Conservation (phyloP, 2,888 invertebrate species). For the Cryptocheilus praepositus region DNA sequence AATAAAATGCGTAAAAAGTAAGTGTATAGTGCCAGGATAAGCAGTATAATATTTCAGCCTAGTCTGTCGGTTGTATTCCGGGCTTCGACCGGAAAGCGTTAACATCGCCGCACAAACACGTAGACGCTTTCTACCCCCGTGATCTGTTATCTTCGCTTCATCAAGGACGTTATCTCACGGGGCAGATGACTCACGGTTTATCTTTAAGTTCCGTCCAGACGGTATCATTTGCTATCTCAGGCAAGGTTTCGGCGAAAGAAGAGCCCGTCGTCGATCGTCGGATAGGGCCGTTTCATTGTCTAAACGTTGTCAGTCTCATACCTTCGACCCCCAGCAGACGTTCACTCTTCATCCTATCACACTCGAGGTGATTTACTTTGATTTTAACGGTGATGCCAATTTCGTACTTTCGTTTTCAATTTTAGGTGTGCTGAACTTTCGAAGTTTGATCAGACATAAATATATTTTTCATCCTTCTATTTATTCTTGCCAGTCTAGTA, state of each 20-base stretch:
- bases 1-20: too few species aligned
- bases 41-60: too few species aligned
- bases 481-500: too few species aligned
- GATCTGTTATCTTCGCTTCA: slow-evolving; percentile 1
- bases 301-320: slow-evolving; percentile 30
- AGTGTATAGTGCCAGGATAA: too few species aligned
- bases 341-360: slow-evolving; percentile 3
- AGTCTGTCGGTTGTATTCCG: too few species aligned
- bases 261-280: slow-evolving; percentile 36
- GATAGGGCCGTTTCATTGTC: slow-evolving; percentile 45
- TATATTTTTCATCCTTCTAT: too few species aligned
- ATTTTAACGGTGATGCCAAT: too few species aligned
- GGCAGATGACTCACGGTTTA: slow-evolving; percentile 43
- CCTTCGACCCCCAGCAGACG: neutral
- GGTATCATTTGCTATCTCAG: slow-evolving; percentile 46
- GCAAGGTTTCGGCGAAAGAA: slow-evolving; percentile 36
- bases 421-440: too few species aligned
- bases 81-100: too few species aligned
- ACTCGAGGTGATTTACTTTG: too few species aligned
- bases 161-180: slow-evolving; percentile 31
- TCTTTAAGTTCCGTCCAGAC: slow-evolving; percentile 43
- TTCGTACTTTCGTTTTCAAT: too few species aligned
- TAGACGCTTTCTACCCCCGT: slow-evolving; percentile 16
- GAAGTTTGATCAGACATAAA: too few species aligned
- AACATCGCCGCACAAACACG: slow-evolving; percentile 7